Evolutionary conservation across 2,797 vertebrate genomes (phyloP).

Genomic region (Brachyrhaphis roseni): DNA sequence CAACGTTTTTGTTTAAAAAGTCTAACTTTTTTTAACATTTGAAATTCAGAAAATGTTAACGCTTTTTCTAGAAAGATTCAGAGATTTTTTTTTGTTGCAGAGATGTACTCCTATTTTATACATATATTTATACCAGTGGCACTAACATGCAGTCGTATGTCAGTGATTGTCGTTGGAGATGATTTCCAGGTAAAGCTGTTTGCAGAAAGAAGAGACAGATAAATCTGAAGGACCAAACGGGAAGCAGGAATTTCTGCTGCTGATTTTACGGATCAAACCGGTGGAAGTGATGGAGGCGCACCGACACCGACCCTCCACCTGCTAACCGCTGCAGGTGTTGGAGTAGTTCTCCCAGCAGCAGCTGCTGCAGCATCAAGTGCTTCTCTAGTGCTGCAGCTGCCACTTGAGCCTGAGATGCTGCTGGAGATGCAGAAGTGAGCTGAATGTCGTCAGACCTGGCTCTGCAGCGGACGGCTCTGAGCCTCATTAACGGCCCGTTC

Average conservation of each 20-base stretch:
- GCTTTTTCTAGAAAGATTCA: too few species aligned
- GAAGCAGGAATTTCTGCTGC: background rate
- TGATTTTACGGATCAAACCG: background rate
- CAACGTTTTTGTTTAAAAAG: too few species aligned
- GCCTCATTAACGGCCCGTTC: slow-evolving; percentile 50
- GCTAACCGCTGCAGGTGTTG: background rate
- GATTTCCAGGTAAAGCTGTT: background rate
- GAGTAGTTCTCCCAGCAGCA: background rate
- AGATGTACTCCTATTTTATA: too few species aligned
- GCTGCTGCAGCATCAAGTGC: background rate
- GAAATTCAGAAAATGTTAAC: too few species aligned
- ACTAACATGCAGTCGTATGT: too few species aligned
- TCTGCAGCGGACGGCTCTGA: slow-evolving; percentile 19
- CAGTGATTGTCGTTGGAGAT: background rate
- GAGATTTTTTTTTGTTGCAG: too few species aligned
- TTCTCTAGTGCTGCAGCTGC: slow-evolving; percentile 11
- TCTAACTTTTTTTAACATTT: too few species aligned
- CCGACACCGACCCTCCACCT: background rate
- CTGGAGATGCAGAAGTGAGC: slow-evolving; percentile 11
- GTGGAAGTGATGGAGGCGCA: too few species aligned
- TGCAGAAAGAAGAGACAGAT: background rate
- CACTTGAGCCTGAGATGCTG: slow-evolving; percentile 5
- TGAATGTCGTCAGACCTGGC: slow-evolving; percentile 26
- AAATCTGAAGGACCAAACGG: background rate
- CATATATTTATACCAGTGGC: too few species aligned